Conservation (phyloP, 1,140 invertebrate species). For the Steinernema khuongi region DNA sequence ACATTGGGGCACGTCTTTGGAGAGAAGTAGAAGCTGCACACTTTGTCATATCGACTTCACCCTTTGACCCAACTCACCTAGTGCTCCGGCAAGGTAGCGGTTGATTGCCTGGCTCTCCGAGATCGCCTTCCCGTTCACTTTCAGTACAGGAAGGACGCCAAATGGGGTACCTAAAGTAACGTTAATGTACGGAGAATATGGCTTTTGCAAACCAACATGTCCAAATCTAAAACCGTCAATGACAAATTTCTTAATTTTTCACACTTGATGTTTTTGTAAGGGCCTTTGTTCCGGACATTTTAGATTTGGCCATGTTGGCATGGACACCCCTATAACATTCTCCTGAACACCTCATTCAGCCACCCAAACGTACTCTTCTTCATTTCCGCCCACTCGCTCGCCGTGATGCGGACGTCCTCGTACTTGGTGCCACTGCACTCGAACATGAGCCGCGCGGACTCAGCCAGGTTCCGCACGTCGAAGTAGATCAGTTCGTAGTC, state of each 20-base stretch:
- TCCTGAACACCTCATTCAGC: too few species aligned
- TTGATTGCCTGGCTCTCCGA: conserved; percentile 7
- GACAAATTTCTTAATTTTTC: too few species aligned
- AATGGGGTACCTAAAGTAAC: background rate
- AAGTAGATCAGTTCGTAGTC: conserved; percentile 7
- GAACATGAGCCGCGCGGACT: background rate
- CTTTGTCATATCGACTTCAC: background rate
- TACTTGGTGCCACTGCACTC: conserved; percentile 1
- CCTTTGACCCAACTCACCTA: background rate
- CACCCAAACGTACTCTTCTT: background rate
- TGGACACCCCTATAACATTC: too few species aligned
- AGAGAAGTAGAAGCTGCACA: too few species aligned
- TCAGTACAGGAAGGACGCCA: background rate
- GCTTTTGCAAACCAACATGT: too few species aligned
- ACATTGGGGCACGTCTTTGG: too few species aligned
- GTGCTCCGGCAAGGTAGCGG: background rate
- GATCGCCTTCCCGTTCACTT: background rate
- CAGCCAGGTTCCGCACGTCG: background rate
- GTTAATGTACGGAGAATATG: background rate
- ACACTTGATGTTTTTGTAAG: too few species aligned
- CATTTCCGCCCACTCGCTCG: background rate
- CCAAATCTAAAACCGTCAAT: too few species aligned
- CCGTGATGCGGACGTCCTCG: background rate
- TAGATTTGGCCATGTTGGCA: too few species aligned
- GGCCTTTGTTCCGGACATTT: too few species aligned